Conservation (phyloP, 2,113 vertebrate species). For the Embiotoca jacksoni region DNA sequence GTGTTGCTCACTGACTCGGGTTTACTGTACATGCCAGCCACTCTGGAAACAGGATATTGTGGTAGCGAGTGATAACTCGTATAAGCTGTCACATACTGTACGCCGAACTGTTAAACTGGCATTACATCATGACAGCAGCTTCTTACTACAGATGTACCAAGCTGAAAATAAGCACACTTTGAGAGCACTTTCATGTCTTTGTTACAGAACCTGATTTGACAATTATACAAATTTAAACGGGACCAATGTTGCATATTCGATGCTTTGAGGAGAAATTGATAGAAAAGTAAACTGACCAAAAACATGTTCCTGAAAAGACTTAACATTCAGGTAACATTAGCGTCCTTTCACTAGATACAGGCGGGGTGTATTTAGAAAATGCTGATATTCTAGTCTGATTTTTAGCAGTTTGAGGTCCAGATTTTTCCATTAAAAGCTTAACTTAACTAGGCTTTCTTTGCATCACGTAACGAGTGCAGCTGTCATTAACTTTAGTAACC, state of each 20-base stretch:
- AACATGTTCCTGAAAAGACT: background rate
- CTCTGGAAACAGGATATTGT: slow-evolving; percentile 66
- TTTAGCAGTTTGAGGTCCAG: too few species aligned
- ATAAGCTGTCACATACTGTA: slow-evolving; percentile 27
- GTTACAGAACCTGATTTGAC: too few species aligned
- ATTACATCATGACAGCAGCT: background rate
- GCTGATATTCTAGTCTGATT: too few species aligned
- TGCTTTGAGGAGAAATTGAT: background rate
- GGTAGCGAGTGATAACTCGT: slow-evolving; percentile 43
- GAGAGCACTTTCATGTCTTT: background rate
- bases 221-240: background rate
- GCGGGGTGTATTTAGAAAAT: too few species aligned
- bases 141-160: background rate
- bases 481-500: too few species aligned
- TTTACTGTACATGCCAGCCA: slow-evolving; percentile 31
- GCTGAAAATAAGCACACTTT: background rate
- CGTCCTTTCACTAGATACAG: too few species aligned
- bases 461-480: too few species aligned
- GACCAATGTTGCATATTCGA: background rate
- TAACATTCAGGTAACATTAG: too few species aligned
- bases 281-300: background rate
- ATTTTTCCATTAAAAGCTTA: too few species aligned
- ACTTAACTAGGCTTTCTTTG: too few species aligned
- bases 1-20: slow-evolving; percentile 31
- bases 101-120: slow-evolving; percentile 15